phyloP scores from a whole-genome alignment of 2,113 vertebrate genomes.

The Chiloscyllium plagiosum region DNA sequence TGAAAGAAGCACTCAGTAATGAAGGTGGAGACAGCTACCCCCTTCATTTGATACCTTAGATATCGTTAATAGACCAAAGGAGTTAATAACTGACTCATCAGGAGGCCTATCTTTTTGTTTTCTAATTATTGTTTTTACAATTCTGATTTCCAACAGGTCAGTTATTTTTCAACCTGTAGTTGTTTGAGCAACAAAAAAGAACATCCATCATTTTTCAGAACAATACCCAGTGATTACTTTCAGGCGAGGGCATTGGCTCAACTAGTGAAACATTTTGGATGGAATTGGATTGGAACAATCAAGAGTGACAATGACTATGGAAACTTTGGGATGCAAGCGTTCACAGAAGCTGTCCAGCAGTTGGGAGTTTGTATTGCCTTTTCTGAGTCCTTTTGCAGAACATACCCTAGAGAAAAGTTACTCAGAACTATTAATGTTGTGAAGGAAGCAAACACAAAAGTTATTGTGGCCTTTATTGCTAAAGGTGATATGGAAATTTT shows the following conservation, averaged over 20 bases:
- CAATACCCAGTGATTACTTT: slow-evolving; percentile 63
- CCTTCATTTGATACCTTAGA: background rate
- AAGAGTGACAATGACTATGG: slow-evolving; percentile 40
- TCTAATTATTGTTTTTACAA: background rate
- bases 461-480: background rate
- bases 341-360: slow-evolving; percentile 28
- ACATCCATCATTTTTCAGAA: slow-evolving; percentile 65
- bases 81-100: background rate
- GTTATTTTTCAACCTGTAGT: slow-evolving; percentile 64
- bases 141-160: slow-evolving; percentile 49
- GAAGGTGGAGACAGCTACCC: background rate
- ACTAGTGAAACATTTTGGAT: slow-evolving; percentile 38
- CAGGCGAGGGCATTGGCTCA: slow-evolving; percentile 58
- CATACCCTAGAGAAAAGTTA: background rate
- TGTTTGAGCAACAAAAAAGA: slow-evolving; percentile 60
- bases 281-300: slow-evolving; percentile 40
- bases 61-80: background rate
- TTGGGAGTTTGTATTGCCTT: background rate
- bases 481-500: slow-evolving; percentile 10
- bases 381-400: background rate
- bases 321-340: slow-evolving; percentile 40
- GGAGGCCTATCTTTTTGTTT: background rate
- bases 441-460: background rate
- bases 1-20: background rate
- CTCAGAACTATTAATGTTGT: background rate